Percentiles rank a stretch among this genome's conserved stretches.
These are phyloP conservation scores for Sciurus vulgaris DNA, from an alignment of 2,797 vertebrate species.

Conservation along the genomic window DNA sequence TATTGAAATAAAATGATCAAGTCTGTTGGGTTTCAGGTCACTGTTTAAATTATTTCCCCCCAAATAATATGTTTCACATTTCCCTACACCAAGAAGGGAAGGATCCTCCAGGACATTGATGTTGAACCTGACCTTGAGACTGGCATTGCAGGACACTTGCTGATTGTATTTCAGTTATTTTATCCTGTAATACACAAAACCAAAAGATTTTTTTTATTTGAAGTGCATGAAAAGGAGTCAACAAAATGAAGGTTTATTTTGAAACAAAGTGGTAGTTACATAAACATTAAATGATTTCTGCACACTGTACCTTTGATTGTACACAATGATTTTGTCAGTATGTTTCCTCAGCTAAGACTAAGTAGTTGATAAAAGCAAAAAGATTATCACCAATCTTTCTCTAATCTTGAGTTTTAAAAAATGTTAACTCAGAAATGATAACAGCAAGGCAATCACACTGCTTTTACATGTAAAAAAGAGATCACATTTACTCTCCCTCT, in stretches of 20 bases:
- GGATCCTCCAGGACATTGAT: background rate
- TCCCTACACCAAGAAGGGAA: background rate
- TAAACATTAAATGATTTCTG: background rate
- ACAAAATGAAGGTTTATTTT: slow-evolving; percentile 30
- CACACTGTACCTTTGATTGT: background rate
- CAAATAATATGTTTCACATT: background rate
- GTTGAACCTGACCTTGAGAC: background rate
- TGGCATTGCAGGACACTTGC: background rate
- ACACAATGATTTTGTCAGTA: background rate
- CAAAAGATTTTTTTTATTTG: background rate
- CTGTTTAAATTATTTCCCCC: background rate
- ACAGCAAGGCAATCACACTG: background rate
- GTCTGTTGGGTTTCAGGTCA: background rate
- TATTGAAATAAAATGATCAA: background rate
- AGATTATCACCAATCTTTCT: slow-evolving; percentile 5
- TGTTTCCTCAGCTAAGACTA: background rate
- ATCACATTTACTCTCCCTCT: background rate
- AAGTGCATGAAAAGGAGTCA: background rate
- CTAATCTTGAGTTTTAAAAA: slow-evolving; percentile 15
- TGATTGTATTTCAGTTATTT: background rate
- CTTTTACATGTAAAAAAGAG: slow-evolving; percentile 15
- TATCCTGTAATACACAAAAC: background rate
- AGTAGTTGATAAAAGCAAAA: slow-evolving; percentile 41
- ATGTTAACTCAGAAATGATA: background rate
- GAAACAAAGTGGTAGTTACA: background rate